Conservation (phyloP, 2,888 invertebrate genomes). For the Xestoiulus laeticollis region DNA sequence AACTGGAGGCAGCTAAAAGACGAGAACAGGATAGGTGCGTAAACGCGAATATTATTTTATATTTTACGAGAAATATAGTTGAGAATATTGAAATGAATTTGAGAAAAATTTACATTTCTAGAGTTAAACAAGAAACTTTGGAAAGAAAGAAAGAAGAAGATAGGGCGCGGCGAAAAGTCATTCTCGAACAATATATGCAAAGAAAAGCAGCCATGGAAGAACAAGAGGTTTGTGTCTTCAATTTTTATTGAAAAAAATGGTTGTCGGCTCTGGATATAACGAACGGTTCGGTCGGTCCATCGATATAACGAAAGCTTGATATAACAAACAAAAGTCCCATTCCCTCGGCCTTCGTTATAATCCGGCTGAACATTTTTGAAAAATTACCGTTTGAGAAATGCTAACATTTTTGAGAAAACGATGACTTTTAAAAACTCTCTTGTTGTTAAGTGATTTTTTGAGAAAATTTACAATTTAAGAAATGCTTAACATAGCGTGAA, state of each 20-base stretch:
- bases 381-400: not conserved
- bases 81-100: not conserved
- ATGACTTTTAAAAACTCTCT: too few relatives aligned
- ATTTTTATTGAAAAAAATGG: not conserved
- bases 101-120: slow-evolving; percentile 54
- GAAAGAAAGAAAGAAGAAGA: slow-evolving; percentile 83
- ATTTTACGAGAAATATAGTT: not conserved
- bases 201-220: slow-evolving; percentile 91
- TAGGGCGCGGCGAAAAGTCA: slow-evolving; percentile 83
- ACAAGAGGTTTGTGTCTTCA: slow-evolving; percentile 60
- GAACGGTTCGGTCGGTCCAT: too few relatives aligned
- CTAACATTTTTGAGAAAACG: too few relatives aligned
- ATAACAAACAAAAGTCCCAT: too few relatives aligned
- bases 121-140: slow-evolving; percentile 74
- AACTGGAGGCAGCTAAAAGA: slow-evolving; percentile 79
- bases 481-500: too few relatives aligned
- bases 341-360: too few relatives aligned
- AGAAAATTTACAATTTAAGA: too few relatives aligned
- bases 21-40: slow-evolving; percentile 77
- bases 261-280: too few relatives aligned
- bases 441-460: too few relatives aligned
- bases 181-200: slow-evolving; percentile 90
- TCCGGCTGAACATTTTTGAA: slow-evolving; percentile 2
- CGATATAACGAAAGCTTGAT: too few relatives aligned
- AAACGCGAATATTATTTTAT: too few relatives aligned